phyloP scores from a whole-genome alignment of 1,140 invertebrate species.

The Homarus americanus region DNA sequence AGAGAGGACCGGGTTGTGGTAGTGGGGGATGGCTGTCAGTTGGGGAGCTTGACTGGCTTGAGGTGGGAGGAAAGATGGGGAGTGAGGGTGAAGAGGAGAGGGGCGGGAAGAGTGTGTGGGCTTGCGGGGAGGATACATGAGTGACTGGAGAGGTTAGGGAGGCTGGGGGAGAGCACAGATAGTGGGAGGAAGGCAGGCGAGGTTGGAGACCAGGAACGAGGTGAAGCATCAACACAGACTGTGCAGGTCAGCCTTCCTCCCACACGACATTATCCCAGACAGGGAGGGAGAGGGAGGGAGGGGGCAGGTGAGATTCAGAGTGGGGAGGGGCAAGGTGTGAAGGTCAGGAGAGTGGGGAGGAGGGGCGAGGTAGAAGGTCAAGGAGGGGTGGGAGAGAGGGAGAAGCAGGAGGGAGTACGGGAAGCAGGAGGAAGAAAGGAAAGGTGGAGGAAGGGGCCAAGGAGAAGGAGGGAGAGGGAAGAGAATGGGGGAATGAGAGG shows the following conservation, averaged over 20 bases:
- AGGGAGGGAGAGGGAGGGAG: background rate
- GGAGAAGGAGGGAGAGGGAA: background rate
- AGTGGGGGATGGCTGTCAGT: background rate
- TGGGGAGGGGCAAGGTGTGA: too few relatives aligned
- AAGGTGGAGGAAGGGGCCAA: background rate
- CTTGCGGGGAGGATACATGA: constrained; percentile 14
- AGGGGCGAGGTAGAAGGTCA: too few relatives aligned
- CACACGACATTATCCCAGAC: background rate
- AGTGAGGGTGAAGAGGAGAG: background rate
- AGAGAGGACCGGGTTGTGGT: background rate
- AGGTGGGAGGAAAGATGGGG: background rate
- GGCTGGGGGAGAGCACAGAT: too few relatives aligned
- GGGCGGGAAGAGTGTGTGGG: background rate
- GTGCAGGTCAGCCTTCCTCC: background rate
- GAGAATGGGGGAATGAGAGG: background rate
- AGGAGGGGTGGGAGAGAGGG: too few relatives aligned
- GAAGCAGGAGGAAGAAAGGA: background rate
- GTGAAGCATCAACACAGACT: constrained; percentile 13
- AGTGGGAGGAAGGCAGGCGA: background rate
- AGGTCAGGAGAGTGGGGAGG: too few relatives aligned
- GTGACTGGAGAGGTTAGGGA: background rate
- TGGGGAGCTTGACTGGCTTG: background rate
- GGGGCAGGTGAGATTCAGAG: too few relatives aligned
- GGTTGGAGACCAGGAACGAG: background rate
- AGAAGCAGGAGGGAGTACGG: too few relatives aligned